phyloP scores from a whole-genome alignment of 2,888 invertebrate species.

The Camptogramma bilineatum region DNA sequence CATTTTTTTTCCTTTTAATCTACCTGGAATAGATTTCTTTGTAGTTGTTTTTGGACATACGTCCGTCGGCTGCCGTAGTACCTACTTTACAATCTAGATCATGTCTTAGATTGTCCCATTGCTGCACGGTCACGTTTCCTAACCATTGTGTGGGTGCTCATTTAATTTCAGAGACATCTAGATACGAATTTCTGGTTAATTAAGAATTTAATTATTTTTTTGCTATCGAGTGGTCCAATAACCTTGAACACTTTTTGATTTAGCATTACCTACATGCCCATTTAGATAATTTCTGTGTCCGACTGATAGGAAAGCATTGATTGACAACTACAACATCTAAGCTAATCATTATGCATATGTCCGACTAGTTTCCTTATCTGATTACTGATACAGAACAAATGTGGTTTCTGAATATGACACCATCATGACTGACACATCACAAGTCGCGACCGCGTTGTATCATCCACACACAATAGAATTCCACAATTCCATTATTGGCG shows the following conservation, averaged over 20 bases:
- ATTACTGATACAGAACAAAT: conserved; percentile 57
- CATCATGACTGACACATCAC: conserved; percentile 67
- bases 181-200: conserved; percentile 76
- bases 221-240: conserved; percentile 48
- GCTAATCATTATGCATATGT: conserved; percentile 73
- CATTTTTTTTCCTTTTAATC: conserved; percentile 71
- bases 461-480: conserved; percentile 70
- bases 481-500: conserved; percentile 59
- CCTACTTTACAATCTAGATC: conserved; percentile 81
- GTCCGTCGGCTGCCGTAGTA: conserved; percentile 72
- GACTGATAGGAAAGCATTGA: conserved; percentile 65
- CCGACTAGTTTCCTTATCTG: conserved; percentile 68
- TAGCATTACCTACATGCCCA: conserved; percentile 55
- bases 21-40: conserved; percentile 77
- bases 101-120: conserved; percentile 79
- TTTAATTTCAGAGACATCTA: conserved; percentile 72
- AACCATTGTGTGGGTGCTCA: conserved; percentile 72
- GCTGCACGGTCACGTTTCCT: conserved; percentile 76
- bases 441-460: conserved; percentile 53
- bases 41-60: conserved; percentile 74
- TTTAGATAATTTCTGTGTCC: conserved; percentile 56
- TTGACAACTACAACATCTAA: conserved; percentile 71
- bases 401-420: conserved; percentile 68
- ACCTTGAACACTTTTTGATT: conserved; percentile 63
- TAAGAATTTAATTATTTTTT: conserved; percentile 68